phyloP scores from a whole-genome alignment of 1,140 invertebrate species.

The Dinothrombium tinctorium region DNA sequence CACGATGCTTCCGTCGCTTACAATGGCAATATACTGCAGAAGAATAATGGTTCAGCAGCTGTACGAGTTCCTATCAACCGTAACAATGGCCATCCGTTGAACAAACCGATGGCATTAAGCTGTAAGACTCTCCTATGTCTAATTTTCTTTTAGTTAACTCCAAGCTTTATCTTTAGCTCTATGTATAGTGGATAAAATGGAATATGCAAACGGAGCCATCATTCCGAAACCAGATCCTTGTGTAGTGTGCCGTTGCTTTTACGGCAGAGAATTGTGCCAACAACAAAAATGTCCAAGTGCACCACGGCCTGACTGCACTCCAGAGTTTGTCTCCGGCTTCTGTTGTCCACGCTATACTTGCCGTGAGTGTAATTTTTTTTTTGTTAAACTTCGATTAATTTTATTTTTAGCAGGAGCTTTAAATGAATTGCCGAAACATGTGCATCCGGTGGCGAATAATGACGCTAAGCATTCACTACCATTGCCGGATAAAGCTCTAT shows the following conservation, averaged over 20 bases:
- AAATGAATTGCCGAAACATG: too few species aligned
- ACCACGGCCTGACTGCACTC: slow-evolving; percentile 23
- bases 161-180: slow-evolving; percentile 21
- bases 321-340: slow-evolving; percentile 16
- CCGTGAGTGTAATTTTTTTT: slow-evolving; percentile 20
- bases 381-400: not conserved
- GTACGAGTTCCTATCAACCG: slow-evolving; percentile 17
- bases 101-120: not conserved
- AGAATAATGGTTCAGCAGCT: slow-evolving; percentile 19
- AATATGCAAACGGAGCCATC: slow-evolving; percentile 26
- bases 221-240: slow-evolving; percentile 24
- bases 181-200: slow-evolving; percentile 23
- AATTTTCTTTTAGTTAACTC: not conserved
- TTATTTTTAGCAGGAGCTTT: not conserved
- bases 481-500: too few species aligned
- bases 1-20: slow-evolving; percentile 12
- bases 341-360: slow-evolving; percentile 30
- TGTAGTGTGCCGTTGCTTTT: slow-evolving; percentile 28
- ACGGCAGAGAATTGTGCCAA: slow-evolving; percentile 28
- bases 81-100: not conserved
- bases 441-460: too few species aligned
- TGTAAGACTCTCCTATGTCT: not conserved
- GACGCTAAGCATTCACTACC: too few species aligned
- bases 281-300: slow-evolving; percentile 26
- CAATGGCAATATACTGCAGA: slow-evolving; percentile 19